Conservation (phyloP, 2,888 invertebrate species). For the Ophion obscuratus region DNA sequence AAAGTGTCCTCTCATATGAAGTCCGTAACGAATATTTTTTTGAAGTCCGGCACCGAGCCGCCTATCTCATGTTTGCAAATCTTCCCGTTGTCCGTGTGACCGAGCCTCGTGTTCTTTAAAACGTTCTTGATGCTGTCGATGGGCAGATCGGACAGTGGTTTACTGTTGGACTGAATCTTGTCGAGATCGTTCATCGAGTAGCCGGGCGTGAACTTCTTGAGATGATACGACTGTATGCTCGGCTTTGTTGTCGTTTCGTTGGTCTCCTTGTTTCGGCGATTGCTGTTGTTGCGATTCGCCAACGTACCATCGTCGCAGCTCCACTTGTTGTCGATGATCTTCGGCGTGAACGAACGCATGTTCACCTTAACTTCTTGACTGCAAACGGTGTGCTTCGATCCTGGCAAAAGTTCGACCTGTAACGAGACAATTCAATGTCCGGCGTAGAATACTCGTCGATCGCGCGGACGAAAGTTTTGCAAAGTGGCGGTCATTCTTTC, state of each 20-base stretch:
- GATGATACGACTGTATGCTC: constrained; percentile 78
- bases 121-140: constrained; percentile 82
- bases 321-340: constrained; percentile 77
- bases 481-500: not conserved
- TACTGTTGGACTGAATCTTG: constrained; percentile 72
- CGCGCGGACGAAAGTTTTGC: not conserved
- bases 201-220: constrained; percentile 79
- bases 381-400: constrained; percentile 70
- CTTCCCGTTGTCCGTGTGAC: constrained; percentile 82
- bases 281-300: constrained; percentile 48
- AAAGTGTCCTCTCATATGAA: constrained; percentile 78
- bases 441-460: not conserved
- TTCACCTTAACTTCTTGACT: constrained; percentile 76
- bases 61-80: constrained; percentile 82
- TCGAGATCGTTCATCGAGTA: constrained; percentile 84
- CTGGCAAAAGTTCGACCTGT: constrained; percentile 76
- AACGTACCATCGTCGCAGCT: constrained; percentile 60
- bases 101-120: constrained; percentile 79
- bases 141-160: constrained; percentile 76
- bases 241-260: constrained; percentile 73
- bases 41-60: constrained; percentile 86
- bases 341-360: constrained; percentile 81
- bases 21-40: constrained; percentile 86
- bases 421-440: constrained; percentile 52
- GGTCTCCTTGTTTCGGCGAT: constrained; percentile 54